Percentiles rank a stretch among this genome's conserved stretches.
phyloP scores from a whole-genome alignment of 2,113 vertebrate genomes.

The Malurus alboscapulatus region DNA sequence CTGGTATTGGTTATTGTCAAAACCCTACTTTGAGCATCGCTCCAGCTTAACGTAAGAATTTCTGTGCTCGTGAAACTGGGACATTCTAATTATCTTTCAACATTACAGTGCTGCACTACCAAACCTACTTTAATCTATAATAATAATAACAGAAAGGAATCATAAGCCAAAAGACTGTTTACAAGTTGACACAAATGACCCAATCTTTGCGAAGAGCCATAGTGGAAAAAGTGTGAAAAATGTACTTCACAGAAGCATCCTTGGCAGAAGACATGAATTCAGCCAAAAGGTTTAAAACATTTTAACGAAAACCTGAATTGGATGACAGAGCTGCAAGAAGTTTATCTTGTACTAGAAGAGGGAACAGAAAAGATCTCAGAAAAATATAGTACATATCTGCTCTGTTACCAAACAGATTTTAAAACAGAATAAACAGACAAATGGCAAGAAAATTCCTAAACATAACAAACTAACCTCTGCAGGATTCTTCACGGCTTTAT shows the following conservation, averaged over 20 bases:
- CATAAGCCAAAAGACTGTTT: slow-evolving; percentile 63
- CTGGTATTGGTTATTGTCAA: slow-evolving; percentile 30
- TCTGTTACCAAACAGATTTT: background rate
- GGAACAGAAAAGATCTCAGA: background rate
- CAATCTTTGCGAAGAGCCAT: slow-evolving; percentile 6
- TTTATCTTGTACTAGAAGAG: slow-evolving; percentile 8
- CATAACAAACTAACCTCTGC: background rate
- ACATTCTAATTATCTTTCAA: slow-evolving; percentile 67
- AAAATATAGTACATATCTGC: background rate
- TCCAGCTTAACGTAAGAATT: slow-evolving; percentile 29
- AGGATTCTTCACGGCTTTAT: background rate
- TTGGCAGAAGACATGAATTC: slow-evolving; percentile 48
- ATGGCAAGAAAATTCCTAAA: slow-evolving; percentile 6
- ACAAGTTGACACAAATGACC: slow-evolving; percentile 66
- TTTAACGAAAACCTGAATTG: slow-evolving; percentile 34
- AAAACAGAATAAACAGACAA: slow-evolving; percentile 33
- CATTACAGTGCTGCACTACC: background rate
- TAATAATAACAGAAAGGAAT: slow-evolving; percentile 49
- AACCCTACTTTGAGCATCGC: background rate
- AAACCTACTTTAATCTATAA: slow-evolving; percentile 39
- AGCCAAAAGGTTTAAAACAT: slow-evolving; percentile 29
- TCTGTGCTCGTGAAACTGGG: slow-evolving; percentile 53
- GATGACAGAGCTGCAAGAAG: slow-evolving; percentile 17
- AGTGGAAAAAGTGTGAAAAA: slow-evolving; percentile 49
- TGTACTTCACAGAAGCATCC: slow-evolving; percentile 49